These are phyloP conservation scores for Chromoteleia sp. DNA, from an alignment of 2,888 invertebrate species.

Conservation along the genomic window DNA sequence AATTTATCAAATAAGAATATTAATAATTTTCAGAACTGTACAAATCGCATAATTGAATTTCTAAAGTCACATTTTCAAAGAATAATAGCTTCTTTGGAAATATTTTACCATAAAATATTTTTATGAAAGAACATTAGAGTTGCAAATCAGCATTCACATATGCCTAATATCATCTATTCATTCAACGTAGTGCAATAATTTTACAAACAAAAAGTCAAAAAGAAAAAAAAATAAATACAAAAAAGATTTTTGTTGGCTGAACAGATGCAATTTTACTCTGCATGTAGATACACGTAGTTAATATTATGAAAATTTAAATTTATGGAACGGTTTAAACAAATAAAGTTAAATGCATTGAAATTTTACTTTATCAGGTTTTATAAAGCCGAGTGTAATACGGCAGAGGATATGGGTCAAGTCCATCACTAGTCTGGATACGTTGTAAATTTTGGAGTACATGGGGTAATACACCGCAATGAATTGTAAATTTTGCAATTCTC, in stretches of 20 bases:
- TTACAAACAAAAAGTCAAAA: not conserved
- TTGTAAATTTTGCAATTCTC: constrained; percentile 13
- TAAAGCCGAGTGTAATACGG: constrained; percentile 44
- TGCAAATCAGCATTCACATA: constrained; percentile 16
- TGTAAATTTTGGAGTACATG: constrained; percentile 23
- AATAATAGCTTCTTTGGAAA: not conserved
- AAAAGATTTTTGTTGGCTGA: constrained; percentile 9
- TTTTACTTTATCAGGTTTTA: constrained; percentile 53
- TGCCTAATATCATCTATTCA: constrained; percentile 24
- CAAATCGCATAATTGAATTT: constrained; percentile 41
- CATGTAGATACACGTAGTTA: constrained; percentile 53
- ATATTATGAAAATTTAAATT: constrained; percentile 42
- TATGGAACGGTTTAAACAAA: constrained; percentile 31
- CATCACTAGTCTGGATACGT: constrained; percentile 41
- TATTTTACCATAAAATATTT: constrained; percentile 4
- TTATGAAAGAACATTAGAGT: constrained; percentile 6
- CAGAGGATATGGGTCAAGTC: constrained; percentile 56
- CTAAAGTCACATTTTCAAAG: not conserved
- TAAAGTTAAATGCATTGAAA: constrained; percentile 57
- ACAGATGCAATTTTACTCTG: constrained; percentile 28
- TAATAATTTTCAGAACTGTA: constrained; percentile 49
- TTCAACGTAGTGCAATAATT: constrained; percentile 22
- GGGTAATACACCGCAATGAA: constrained; percentile 7
- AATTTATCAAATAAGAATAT: not conserved
- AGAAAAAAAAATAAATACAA: too few relatives aligned